Conservation (phyloP, 2,888 invertebrate genomes). For the Pachycephus smyrnensis region DNA sequence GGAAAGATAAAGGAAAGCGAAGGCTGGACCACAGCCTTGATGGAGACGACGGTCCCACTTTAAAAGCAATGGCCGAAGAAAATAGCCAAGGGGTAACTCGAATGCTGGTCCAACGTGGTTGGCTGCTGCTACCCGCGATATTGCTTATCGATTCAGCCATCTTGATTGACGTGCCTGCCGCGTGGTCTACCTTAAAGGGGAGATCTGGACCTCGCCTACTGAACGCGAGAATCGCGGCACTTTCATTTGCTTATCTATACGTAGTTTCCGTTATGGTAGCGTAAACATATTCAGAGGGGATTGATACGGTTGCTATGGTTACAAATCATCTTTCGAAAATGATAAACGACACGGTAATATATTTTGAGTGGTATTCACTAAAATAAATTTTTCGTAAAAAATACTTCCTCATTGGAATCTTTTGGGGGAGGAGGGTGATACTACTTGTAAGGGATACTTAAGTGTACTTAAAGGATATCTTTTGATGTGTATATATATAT, state of each 20-base stretch:
- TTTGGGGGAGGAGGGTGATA: no score
- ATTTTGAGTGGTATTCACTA: no score
- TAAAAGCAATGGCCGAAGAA: neutral
- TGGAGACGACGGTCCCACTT: neutral
- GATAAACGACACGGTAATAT: neutral
- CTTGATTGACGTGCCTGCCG: slow-evolving; percentile 43
- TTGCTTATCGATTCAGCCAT: slow-evolving; percentile 52
- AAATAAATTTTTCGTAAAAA: neutral
- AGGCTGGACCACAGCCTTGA: neutral
- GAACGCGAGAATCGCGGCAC: neutral
- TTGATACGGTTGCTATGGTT: neutral
- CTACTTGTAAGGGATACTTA: no score
- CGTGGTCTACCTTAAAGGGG: neutral
- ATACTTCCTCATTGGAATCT: no score
- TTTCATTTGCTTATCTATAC: neutral
- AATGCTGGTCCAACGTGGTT: neutral
- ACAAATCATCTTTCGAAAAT: neutral
- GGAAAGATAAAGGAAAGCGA: neutral
- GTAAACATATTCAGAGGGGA: neutral
- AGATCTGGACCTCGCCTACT: neutral
- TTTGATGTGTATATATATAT: neutral
- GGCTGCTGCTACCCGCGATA: slow-evolving; percentile 36
- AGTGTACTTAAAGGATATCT: neutral
- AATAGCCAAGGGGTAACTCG: neutral
- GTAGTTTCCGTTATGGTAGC: neutral